A percentile compares a stretch with the other conserved stretches of the same genome.
Evolutionary conservation across 2,888 invertebrate genomes (phyloP).

Genomic region (Drosophila recens): DNA sequence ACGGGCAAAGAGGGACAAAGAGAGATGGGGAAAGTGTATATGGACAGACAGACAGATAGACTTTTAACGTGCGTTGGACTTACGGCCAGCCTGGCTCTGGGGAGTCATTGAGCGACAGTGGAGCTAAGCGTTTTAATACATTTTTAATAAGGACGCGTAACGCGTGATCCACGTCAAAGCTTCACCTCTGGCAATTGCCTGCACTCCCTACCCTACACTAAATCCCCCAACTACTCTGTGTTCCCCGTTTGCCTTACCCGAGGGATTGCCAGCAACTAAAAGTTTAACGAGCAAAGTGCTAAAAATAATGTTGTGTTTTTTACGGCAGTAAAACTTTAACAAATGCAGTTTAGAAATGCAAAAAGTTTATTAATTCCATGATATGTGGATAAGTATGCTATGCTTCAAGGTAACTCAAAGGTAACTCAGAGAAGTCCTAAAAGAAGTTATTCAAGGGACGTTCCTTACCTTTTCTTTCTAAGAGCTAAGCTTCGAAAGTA

Average conservation of each 20-base stretch:
- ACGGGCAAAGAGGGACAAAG: background rate
- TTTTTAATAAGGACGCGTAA: slow-evolving; percentile 56
- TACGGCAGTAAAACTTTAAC: slow-evolving; percentile 2
- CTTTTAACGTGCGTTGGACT: slow-evolving; percentile 3
- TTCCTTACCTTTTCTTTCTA: too few species aligned
- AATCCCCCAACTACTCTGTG: background rate
- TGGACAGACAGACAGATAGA: background rate
- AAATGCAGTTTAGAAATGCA: slow-evolving; percentile 6
- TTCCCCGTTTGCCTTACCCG: background rate
- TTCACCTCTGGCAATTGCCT: background rate
- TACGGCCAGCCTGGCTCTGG: slow-evolving; percentile 15
- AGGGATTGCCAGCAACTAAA: slow-evolving; percentile 9
- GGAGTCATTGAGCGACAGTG: slow-evolving; percentile 30
- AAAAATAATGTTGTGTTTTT: slow-evolving; percentile 6
- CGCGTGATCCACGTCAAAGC: slow-evolving; percentile 39
- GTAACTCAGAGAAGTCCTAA: background rate
- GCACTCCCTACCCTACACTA: background rate
- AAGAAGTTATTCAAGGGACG: background rate
- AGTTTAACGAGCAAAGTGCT: slow-evolving; percentile 29
- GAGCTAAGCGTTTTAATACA: slow-evolving; percentile 58
- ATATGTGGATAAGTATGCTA: slow-evolving; percentile 8
- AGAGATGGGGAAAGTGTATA: background rate
- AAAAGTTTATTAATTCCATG: slow-evolving; percentile 16
- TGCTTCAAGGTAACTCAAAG: background rate
- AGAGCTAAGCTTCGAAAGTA: too few species aligned